Percentiles rank a stretch among this genome's conserved stretches.
phyloP scores from a whole-genome alignment of 2,888 invertebrate species.

The Atrina japonica region DNA sequence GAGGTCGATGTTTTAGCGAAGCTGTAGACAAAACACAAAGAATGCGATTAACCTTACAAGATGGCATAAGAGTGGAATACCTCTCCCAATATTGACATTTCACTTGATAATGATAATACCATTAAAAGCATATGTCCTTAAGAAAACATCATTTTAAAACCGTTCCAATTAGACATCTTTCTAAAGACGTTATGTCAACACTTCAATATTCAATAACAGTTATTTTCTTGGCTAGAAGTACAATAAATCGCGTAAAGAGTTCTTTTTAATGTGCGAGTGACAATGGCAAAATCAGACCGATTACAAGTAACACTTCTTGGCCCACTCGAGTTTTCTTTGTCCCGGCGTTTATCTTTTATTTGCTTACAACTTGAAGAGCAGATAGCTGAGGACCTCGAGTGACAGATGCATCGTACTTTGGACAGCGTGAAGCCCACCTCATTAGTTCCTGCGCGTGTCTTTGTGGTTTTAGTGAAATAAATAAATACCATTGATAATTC shows the following conservation, averaged over 20 bases:
- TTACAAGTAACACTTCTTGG: slow-evolving; percentile 13
- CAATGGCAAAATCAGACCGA: slow-evolving; percentile 14
- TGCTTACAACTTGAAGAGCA: slow-evolving; percentile 15
- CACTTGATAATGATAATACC: slow-evolving; percentile 20
- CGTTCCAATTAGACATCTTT: slow-evolving; percentile 23
- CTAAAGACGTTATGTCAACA: slow-evolving; percentile 13
- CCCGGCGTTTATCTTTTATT: slow-evolving; percentile 16
- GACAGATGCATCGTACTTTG: slow-evolving; percentile 19
- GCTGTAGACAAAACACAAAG: too few species aligned
- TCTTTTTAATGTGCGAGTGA: background rate
- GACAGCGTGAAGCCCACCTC: background rate
- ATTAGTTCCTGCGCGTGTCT: slow-evolving; percentile 1
- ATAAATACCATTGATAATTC: background rate
- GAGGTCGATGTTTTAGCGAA: too few species aligned
- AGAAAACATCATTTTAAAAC: slow-evolving; percentile 24
- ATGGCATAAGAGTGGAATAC: too few species aligned
- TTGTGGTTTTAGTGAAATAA: background rate
- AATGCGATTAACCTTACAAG: too few species aligned
- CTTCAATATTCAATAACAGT: background rate
- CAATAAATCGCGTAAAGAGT: slow-evolving; percentile 11
- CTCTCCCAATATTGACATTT: slow-evolving; percentile 13
- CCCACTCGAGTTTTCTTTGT: slow-evolving; percentile 14
- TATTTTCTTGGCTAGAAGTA: slow-evolving; percentile 11
- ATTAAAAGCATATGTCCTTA: slow-evolving; percentile 37
- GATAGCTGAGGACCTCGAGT: slow-evolving; percentile 13